Evolutionary conservation across 2,888 invertebrate genomes (phyloP).

Genomic region (Galerucella nymphaeae): DNA sequence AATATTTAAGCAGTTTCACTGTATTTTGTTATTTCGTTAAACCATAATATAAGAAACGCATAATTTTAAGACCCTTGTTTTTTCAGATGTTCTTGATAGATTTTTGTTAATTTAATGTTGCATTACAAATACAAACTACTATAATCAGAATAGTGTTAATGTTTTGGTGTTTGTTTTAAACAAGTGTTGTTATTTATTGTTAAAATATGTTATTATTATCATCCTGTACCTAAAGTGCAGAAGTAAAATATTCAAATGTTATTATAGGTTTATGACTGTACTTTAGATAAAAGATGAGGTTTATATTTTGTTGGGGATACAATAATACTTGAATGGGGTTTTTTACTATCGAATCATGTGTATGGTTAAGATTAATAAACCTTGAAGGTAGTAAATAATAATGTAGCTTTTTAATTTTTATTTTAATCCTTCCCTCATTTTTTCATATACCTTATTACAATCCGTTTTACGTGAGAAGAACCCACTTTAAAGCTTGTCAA

Average conservation of each 20-base stretch:
- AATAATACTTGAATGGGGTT: not conserved
- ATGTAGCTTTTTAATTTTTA: not conserved
- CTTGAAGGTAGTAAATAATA: not conserved
- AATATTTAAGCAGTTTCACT: too few relatives aligned
- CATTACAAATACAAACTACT: too few relatives aligned
- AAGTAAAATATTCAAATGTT: not conserved
- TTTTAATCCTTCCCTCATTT: too few relatives aligned
- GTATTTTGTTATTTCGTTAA: too few relatives aligned
- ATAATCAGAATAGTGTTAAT: not conserved
- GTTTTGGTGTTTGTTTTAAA: slow-evolving; percentile 40
- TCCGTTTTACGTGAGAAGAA: too few relatives aligned
- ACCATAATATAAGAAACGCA: too few relatives aligned
- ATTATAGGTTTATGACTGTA: not conserved
- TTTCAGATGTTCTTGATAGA: too few relatives aligned
- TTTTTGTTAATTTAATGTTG: too few relatives aligned
- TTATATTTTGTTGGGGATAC: slow-evolving; percentile 1
- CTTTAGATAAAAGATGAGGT: not conserved
- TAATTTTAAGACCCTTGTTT: too few relatives aligned
- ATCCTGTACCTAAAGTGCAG: not conserved
- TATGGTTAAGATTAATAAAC: slow-evolving; percentile 4
- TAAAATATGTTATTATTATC: slow-evolving; percentile 19
- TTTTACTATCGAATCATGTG: not conserved
- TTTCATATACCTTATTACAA: too few relatives aligned
- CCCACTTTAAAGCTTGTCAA: too few relatives aligned
- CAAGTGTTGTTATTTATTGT: slow-evolving; percentile 47